A percentile compares a stretch with the other conserved stretches of the same genome.
Evolutionary conservation across 2,888 invertebrate species (phyloP).

Genomic region (Apamea sordens): DNA sequence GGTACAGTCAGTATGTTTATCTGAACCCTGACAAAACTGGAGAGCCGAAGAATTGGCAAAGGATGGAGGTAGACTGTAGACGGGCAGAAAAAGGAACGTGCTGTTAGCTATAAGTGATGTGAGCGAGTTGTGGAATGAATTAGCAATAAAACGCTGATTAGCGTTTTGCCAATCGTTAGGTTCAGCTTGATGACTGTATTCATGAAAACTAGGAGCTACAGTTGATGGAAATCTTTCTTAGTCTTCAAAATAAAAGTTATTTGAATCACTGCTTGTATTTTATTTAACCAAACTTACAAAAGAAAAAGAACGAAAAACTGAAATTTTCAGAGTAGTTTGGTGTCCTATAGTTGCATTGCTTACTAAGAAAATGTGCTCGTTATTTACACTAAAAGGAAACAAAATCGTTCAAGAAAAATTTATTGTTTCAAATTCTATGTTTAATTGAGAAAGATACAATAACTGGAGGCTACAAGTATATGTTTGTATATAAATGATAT

Average conservation of each 20-base stretch:
- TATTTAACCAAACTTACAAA: not conserved
- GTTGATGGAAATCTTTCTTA: not conserved
- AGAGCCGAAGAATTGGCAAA: not conserved
- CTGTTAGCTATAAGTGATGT: too few species aligned
- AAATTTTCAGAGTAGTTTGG: not conserved
- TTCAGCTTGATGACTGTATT: not conserved
- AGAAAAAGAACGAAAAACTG: not conserved
- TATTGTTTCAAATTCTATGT: conserved; percentile 38
- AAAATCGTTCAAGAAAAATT: conserved; percentile 31
- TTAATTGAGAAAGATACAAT: not conserved
- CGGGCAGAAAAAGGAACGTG: too few species aligned
- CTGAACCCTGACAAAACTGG: too few species aligned
- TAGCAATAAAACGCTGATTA: conserved; percentile 3
- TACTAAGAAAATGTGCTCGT: not conserved
- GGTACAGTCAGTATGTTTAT: not conserved
- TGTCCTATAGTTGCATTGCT: not conserved
- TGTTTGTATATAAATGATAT: not conserved
- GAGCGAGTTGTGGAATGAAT: not conserved
- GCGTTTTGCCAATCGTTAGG: not conserved
- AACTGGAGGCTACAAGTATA: not conserved
- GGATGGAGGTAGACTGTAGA: not conserved
- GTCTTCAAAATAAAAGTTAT: not conserved
- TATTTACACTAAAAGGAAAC: conserved; percentile 41
- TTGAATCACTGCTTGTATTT: not conserved
- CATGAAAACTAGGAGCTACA: not conserved